Conservation (phyloP, 2,888 invertebrate species). For the Pogonocherus hispidulus region DNA sequence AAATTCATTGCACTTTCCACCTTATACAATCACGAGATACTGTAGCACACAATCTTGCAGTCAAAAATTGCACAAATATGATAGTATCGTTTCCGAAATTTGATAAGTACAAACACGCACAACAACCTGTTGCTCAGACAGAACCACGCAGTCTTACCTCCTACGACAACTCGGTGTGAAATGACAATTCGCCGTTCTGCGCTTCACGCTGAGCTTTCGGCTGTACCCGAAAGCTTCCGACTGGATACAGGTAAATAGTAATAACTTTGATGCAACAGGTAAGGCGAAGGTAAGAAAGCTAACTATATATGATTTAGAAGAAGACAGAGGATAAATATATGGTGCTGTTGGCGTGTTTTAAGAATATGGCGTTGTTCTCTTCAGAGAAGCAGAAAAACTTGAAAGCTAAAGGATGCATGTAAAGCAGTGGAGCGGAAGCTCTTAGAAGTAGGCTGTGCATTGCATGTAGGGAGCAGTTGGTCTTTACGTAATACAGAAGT, state of each 20-base stretch:
- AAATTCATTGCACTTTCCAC: conserved; percentile 37
- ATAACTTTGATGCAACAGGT: conserved; percentile 46
- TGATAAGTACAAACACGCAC: conserved; percentile 48
- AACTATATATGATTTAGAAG: conserved; percentile 17
- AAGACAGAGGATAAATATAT: conserved; percentile 25
- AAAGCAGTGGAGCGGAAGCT: conserved; percentile 36
- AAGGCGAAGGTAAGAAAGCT: conserved; percentile 37
- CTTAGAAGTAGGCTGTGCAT: conserved; percentile 12
- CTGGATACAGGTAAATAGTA: conserved; percentile 39
- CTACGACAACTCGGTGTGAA: conserved; percentile 49
- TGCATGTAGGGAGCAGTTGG: not conserved
- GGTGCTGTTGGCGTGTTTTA: conserved; percentile 5
- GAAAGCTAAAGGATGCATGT: conserved; percentile 35
- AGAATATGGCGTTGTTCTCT: conserved; percentile 14
- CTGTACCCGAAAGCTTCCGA: conserved; percentile 39
- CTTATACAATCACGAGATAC: conserved; percentile 12
- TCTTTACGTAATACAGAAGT: conserved; percentile 24
- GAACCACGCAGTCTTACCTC: conserved; percentile 40
- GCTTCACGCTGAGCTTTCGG: conserved; percentile 41
- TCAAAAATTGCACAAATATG: conserved; percentile 11
- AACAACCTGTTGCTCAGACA: conserved; percentile 52
- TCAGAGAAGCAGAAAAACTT: conserved; percentile 34
- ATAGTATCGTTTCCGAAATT: conserved; percentile 23
- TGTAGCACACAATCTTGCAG: not conserved
- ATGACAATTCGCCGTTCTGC: conserved; percentile 48